Conservation (phyloP, 2,888 invertebrate species). For the Panzeria rudis region DNA sequence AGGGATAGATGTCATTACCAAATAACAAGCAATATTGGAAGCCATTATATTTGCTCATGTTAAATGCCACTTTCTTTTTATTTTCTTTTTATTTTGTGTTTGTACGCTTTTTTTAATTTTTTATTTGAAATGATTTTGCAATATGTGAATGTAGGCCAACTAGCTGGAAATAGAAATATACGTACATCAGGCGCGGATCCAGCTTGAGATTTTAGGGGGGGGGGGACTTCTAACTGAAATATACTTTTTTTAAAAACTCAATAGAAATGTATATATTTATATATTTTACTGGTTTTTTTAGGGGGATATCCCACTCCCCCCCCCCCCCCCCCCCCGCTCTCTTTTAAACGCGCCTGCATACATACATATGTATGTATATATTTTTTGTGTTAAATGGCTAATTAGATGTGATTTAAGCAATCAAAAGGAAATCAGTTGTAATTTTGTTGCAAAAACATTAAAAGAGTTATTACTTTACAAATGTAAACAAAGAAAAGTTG, state of each 20-base stretch:
- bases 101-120: not conserved
- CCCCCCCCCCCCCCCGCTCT: too few species aligned
- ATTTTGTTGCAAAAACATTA: constrained; percentile 5
- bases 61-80: not conserved
- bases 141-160: not conserved
- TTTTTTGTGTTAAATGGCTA: constrained; percentile 15
- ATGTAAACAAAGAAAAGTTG: not conserved
- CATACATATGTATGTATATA: not conserved
- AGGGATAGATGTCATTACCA: constrained; percentile 24
- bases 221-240: too few species aligned
- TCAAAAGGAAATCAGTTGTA: constrained; percentile 20
- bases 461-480: not conserved
- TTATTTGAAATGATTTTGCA: not conserved
- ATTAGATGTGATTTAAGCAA: constrained; percentile 24
- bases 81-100: not conserved
- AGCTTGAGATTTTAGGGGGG: too few species aligned
- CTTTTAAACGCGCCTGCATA: too few species aligned
- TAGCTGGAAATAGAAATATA: not conserved
- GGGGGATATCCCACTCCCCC: too few species aligned
- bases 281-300: too few species aligned
- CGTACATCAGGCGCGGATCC: too few species aligned
- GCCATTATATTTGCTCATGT: not conserved
- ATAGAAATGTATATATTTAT: too few species aligned
- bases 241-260: too few species aligned
- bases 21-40: constrained; percentile 19